Conservation (phyloP, 1,140 invertebrate species). For the Agrypnia vestita region DNA sequence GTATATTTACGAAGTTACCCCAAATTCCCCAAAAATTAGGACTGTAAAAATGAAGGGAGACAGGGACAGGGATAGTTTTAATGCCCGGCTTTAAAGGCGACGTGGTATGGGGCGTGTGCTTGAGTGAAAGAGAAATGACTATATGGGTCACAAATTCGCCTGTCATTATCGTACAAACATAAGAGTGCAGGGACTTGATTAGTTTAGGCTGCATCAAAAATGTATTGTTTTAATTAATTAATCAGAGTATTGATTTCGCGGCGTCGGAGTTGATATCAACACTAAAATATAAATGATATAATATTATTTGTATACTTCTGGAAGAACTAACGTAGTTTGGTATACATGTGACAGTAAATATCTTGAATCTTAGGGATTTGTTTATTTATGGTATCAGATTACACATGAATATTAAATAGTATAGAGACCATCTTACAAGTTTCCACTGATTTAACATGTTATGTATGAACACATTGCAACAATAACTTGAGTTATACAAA, state of each 20-base stretch:
- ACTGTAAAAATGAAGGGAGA: constrained; percentile 54
- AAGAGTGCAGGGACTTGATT: constrained; percentile 27
- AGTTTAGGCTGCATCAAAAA: constrained; percentile 10
- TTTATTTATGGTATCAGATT: no score
- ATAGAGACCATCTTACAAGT: no score
- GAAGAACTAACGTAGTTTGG: no score
- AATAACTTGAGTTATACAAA: no score
- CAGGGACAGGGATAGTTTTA: constrained; percentile 51
- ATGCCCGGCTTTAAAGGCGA: constrained; percentile 51
- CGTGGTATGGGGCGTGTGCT: constrained; percentile 52
- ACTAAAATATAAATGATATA: no score
- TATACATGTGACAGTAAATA: no score
- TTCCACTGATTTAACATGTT: no score
- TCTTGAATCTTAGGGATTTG: no score
- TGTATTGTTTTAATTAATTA: constrained; percentile 41
- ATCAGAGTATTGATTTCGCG: constrained; percentile 23
- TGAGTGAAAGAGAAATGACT: constrained; percentile 53
- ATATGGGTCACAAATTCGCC: constrained; percentile 61
- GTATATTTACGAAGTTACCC: constrained; percentile 61
- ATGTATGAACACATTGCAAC: no score
- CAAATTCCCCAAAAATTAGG: constrained; percentile 59
- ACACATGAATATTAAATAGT: no score
- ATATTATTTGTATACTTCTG: no score
- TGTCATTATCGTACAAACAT: constrained; percentile 60
- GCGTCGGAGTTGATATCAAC: no score